Base-by-base conservation (phyloP, 2,888 invertebrate genomes). In the Melieria omissa region DNA sequence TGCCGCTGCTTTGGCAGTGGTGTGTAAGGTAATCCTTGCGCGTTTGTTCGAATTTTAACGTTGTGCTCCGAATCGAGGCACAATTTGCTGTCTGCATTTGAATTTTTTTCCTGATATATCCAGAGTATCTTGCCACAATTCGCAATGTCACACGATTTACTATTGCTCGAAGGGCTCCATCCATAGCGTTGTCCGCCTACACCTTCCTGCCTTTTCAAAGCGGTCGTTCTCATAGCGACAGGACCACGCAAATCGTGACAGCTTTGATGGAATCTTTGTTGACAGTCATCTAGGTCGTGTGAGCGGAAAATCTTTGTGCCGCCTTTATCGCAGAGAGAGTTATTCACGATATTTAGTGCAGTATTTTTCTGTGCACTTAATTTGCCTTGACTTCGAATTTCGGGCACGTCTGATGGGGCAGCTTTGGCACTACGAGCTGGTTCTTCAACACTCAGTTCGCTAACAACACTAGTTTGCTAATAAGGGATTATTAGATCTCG, bases 111-210 rank as follows among this genome's bases (percentile, higher is more conserved):
- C n/a, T 82, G 84, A 63, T 80, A 83, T 73, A 86, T 76, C 86
- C 86, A 86, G 41, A 86, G 80, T 69, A 86, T 77, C 80, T 86
- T 86, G 70, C 86, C 86, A 74, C 86, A 86, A 75, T 86, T 86
- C 62, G 82, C 80, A 74, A 86, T 82, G 73, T 85, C 82, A 77
- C 86, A 86, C 74, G 71, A 61, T 42, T 67, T 61, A 44, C 60
- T 67, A 7, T 58, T 16, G 42, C 67, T 58, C 49, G 60, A 61
- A 42, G 60, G 67, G 12, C 60, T 52, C 67, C 67, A 67, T 42
- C 67, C 60, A 16, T 3, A 29, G 29, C 29, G 29, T 29, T 29
- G 29, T 29, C 29, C 29, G 29, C 3, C 29, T 29, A 29, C 29
- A 29, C 29, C 29, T 29, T 29, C 29, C 75, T 77, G 73, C 82